A percentile compares a stretch with the other conserved stretches of the same genome.
Evolutionary conservation across 2,113 vertebrate species (phyloP).

Genomic region (Plotosus lineatus): DNA sequence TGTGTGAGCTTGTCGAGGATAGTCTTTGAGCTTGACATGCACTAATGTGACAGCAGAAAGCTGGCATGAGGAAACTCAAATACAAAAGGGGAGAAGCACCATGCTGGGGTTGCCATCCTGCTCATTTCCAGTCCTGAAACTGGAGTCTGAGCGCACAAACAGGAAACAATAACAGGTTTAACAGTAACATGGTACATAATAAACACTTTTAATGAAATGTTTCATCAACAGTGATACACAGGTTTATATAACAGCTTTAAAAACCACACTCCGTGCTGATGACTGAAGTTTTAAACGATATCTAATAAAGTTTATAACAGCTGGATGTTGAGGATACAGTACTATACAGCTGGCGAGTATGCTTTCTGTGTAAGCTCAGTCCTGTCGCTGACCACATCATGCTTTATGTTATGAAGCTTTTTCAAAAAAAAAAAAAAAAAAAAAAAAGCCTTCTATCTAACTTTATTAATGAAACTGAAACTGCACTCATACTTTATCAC

Average conservation of each 20-base stretch:
- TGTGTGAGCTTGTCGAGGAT: constrained; percentile 34
- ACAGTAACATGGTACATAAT: neutral
- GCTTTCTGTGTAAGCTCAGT: neutral
- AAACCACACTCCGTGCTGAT: neutral
- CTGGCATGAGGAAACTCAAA: constrained; percentile 62
- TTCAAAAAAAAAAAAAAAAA: neutral
- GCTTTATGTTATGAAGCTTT: neutral
- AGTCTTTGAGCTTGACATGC: constrained; percentile 58
- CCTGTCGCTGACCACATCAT: neutral
- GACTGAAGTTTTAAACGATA: neutral
- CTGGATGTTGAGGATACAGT: neutral
- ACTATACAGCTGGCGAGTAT: neutral
- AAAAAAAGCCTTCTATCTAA: no score
- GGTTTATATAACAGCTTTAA: neutral
- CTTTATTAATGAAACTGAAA: neutral
- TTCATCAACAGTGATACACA: neutral
- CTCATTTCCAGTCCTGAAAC: constrained; percentile 68
- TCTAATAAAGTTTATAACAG: neutral
- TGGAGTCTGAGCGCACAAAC: constrained; percentile 2
- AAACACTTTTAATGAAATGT: neutral
- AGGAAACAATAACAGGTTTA: neutral
- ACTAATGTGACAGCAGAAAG: constrained; percentile 73
- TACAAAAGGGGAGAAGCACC: constrained; percentile 68
- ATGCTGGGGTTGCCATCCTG: constrained; percentile 66
- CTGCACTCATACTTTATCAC: neutral